Conservation (phyloP, 2,888 invertebrate genomes). For the Drosophila atripex region DNA sequence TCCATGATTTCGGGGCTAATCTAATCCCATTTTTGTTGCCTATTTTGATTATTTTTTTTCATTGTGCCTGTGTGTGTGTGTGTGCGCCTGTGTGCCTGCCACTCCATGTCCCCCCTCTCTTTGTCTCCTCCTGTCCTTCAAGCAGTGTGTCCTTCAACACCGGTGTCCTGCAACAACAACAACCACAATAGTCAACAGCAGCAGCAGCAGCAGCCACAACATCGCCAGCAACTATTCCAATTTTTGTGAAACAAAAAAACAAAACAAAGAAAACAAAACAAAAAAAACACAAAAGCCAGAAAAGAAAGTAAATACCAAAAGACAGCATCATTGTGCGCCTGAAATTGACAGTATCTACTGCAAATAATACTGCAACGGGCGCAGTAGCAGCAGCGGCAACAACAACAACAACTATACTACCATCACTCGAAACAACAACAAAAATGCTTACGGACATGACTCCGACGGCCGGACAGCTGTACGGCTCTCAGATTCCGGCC, state of each 20-base stretch:
- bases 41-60: slow-evolving; percentile 52
- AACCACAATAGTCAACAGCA: slow-evolving; percentile 13
- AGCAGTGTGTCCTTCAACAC: slow-evolving; percentile 23
- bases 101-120: slow-evolving; percentile 27
- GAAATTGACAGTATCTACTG: slow-evolving; percentile 59
- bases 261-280: slow-evolving; percentile 26
- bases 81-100: slow-evolving; percentile 34
- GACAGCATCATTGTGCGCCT: slow-evolving; percentile 63
- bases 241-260: slow-evolving; percentile 21
- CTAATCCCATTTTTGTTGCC: slow-evolving; percentile 54
- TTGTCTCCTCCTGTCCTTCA: slow-evolving; percentile 7
- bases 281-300: slow-evolving; percentile 35
- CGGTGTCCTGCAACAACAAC: slow-evolving; percentile 37
- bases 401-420: slow-evolving; percentile 24
- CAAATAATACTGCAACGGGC: slow-evolving; percentile 18
- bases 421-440: slow-evolving; percentile 34
- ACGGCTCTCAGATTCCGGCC: slow-evolving; percentile 86
- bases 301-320: slow-evolving; percentile 20
- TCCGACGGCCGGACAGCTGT: slow-evolving; percentile 86
- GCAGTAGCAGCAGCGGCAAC: slow-evolving; percentile 34
- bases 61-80: slow-evolving; percentile 26
- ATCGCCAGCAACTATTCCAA: slow-evolving; percentile 22
- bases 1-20: slow-evolving; percentile 29
- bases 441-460: slow-evolving; percentile 87
- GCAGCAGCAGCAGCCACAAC: neutral